Evolutionary conservation across 2,797 vertebrate genomes (phyloP).

Genomic region (Pempheris klunzingeri): DNA sequence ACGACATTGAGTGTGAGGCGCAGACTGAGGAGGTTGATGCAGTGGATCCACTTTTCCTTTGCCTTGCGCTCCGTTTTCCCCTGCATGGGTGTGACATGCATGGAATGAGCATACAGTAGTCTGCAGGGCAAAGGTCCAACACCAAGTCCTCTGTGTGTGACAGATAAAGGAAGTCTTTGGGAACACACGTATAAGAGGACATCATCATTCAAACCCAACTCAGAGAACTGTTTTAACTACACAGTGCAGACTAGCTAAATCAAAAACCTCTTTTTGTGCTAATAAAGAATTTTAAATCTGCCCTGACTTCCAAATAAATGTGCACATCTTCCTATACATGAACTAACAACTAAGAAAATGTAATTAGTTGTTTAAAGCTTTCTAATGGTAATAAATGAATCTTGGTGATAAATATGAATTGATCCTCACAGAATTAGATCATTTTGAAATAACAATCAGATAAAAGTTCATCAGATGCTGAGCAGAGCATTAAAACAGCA

Average conservation of each 20-base stretch:
- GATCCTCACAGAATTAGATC: not conserved
- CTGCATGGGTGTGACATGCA: slow-evolving; percentile 49
- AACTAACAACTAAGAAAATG: not conserved
- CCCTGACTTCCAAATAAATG: no score
- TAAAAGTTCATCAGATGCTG: no score
- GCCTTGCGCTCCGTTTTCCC: not conserved
- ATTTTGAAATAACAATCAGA: no score
- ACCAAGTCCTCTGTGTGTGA: slow-evolving; percentile 32
- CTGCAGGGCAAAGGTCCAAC: slow-evolving; percentile 43
- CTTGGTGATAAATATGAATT: not conserved
- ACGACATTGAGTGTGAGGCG: slow-evolving; percentile 49
- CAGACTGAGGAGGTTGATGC: slow-evolving; percentile 42
- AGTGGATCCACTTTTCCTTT: slow-evolving; percentile 32
- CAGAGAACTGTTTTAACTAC: not conserved
- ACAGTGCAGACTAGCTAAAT: not conserved
- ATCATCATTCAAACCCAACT: not conserved
- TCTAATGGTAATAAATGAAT: not conserved
- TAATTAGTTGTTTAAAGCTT: not conserved
- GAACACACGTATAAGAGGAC: slow-evolving; percentile 11
- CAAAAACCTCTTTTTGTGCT: not conserved
- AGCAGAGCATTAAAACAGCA: not conserved
- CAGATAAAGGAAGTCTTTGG: slow-evolving; percentile 38
- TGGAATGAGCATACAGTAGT: slow-evolving; percentile 50
- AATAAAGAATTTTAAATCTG: not conserved
- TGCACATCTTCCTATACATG: no score